Evolutionary conservation across 2,797 vertebrate genomes (phyloP).

Genomic region (Pantherophis alleghaniensis): DNA sequence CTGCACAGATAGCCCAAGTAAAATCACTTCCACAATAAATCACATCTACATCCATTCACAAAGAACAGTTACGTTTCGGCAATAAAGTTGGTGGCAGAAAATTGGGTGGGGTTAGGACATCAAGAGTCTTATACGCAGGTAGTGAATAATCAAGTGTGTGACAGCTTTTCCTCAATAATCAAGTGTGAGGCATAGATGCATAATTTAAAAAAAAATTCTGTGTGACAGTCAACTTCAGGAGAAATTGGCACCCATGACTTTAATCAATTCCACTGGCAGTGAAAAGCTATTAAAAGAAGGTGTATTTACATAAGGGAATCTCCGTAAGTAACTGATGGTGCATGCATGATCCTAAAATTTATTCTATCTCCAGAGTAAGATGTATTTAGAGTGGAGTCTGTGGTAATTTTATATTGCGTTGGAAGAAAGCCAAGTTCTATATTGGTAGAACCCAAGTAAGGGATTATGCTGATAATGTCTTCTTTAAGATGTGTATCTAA

Average conservation of each 20-base stretch:
- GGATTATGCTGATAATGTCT: conserved; percentile 31
- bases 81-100: neutral
- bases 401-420: conserved; percentile 5
- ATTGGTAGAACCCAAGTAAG: neutral
- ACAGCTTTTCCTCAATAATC: neutral
- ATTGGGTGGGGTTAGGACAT: neutral
- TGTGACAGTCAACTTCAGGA: neutral
- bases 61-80: neutral
- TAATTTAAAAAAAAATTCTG: neutral
- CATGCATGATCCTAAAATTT: neutral
- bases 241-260: neutral
- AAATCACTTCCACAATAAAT: neutral
- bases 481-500: conserved; percentile 42
- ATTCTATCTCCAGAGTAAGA: neutral
- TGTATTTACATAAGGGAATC: neutral
- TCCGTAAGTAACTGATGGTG: neutral
- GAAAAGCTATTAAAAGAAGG: neutral
- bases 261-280: neutral
- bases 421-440: conserved; percentile 26
- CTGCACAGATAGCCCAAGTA: neutral
- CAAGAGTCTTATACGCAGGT: neutral
- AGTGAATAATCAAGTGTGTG: neutral
- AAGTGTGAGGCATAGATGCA: neutral
- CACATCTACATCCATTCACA: neutral
- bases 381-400: conserved; percentile 16